Conservation (phyloP, 2,113 vertebrate genomes). For the Urocolius indicus region DNA sequence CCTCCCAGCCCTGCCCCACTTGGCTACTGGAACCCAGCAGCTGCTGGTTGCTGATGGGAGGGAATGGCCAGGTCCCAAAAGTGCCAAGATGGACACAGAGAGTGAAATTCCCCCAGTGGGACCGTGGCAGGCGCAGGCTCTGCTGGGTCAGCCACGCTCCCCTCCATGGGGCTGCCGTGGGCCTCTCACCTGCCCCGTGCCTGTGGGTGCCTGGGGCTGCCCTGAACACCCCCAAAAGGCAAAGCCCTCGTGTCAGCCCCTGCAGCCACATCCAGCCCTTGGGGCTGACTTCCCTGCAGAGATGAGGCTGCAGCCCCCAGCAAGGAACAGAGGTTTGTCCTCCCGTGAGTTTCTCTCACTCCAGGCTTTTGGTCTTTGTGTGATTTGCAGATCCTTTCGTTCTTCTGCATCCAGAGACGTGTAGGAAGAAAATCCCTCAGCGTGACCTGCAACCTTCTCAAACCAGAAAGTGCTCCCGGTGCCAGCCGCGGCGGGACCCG, state of each 20-base stretch:
- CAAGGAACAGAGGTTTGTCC: background rate
- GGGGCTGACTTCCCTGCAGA: fast-evolving
- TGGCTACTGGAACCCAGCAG: background rate
- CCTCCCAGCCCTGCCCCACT: background rate
- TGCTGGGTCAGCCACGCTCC: too few relatives aligned
- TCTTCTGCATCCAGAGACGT: conserved; percentile 37
- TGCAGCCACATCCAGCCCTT: background rate
- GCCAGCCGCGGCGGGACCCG: conserved; percentile 31
- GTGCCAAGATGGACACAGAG: background rate
- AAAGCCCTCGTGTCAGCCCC: fast-evolving
- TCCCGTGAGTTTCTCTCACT: background rate
- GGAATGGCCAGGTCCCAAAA: background rate
- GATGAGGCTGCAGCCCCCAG: background rate
- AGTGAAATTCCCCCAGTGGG: background rate
- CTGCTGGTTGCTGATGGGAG: background rate
- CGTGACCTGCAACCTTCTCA: conserved; percentile 33
- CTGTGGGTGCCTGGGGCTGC: background rate
- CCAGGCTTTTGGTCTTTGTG: background rate
- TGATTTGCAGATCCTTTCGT: conserved; percentile 12
- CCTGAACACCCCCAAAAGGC: background rate
- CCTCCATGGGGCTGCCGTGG: fast-evolving
- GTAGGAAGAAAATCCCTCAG: conserved; percentile 33
- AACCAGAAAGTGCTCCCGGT: conserved; percentile 60
- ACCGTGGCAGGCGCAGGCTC: background rate
- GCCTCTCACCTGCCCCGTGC: fast-evolving